Base-by-base conservation (phyloP, 1,140 invertebrate species). In the Tenebrio molitor region DNA sequence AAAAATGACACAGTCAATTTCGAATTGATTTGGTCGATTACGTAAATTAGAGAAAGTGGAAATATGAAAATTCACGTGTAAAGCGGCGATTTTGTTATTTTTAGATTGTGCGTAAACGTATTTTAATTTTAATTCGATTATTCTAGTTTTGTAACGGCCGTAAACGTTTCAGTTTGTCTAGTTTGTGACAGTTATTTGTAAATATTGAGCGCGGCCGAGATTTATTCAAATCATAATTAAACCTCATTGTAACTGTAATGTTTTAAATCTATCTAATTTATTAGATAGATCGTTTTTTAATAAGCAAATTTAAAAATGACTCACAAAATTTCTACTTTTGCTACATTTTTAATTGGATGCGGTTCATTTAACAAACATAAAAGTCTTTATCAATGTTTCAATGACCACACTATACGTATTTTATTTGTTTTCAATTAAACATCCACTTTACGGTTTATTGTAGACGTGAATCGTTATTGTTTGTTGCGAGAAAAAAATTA, bases 341-440 rank as follows among this genome's bases (percentile, higher is more conserved):
- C 23, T 29, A 58, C 50, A 58, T 58, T 58, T 58, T 58, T 58
- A 29, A 29, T 58, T 29, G 50, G 50, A 29, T 58, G 50, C 23
- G 19, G 23, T 58, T 29, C 12, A 29, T 58, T 58, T 58, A 15
- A 14, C 21, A 14, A 58, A 25, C n/a, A 29, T 25, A 29, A 29
- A 58, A 58, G n/a, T 29, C 23, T 15, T 50, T 50, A 21, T 50
- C 44, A 50, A 21, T 50, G 44, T 50, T 50, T 50, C 16, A 21
- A 19, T 50, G 16, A 50, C 44, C 17, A 19, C n/a, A n/a, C n/a
- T n/a, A n/a, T n/a, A n/a, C 17, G 4, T 44, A 19, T 50, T 50
- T 50, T 50, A 50, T 50, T 50, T 21, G 16, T 50, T 50, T 50
- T 50, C 17, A 19, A 50, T 50, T 50, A 50, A 19, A 50, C 17